Percentiles rank a stretch among this genome's conserved stretches.
These are phyloP conservation scores for Lutjanus erythropterus DNA, from an alignment of 2,113 vertebrate genomes.

Conservation along the genomic window DNA sequence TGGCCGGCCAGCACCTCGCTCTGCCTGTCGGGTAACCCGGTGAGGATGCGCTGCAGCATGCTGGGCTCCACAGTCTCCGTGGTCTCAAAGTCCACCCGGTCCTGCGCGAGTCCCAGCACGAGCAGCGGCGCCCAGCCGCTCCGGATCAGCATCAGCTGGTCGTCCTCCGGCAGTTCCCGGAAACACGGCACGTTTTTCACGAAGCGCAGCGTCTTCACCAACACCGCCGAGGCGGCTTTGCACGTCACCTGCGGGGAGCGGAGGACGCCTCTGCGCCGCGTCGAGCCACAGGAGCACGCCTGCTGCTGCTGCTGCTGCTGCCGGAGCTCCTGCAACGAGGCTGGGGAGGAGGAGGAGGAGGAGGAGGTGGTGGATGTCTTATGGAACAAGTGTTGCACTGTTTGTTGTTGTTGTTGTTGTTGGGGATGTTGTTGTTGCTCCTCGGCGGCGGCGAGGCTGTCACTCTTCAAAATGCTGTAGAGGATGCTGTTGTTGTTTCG, in stretches of 20 bases:
- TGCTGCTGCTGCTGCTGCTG: conserved; percentile 76
- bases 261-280: conserved; percentile 83
- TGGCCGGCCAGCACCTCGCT: conserved; percentile 49
- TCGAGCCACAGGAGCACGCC: conserved; percentile 85
- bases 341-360: conserved; percentile 37
- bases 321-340: conserved; percentile 57
- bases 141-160: conserved; percentile 92
- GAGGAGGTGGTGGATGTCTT: conserved; percentile 50
- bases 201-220: conserved; percentile 95
- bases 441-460: conserved; percentile 73
- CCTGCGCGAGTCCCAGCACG: conserved; percentile 94
- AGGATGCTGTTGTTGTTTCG: conserved; percentile 82
- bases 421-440: conserved; percentile 57
- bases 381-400: conserved; percentile 66
- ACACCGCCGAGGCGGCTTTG: conserved; percentile 92
- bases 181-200: conserved; percentile 96
- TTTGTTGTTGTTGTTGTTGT: conserved; percentile 8
- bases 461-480: conserved; percentile 87
- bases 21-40: conserved; percentile 81
- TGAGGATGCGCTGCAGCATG: conserved; percentile 91
- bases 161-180: conserved; percentile 91
- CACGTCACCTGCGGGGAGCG: conserved; percentile 91
- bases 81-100: conserved; percentile 91
- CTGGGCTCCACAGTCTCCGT: conserved; percentile 91
- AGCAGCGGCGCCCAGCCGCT: conserved; percentile 93